Base-by-base conservation (phyloP, 92 coral and sea anemone genomes). In the Zoanthus sociatus region DNA sequence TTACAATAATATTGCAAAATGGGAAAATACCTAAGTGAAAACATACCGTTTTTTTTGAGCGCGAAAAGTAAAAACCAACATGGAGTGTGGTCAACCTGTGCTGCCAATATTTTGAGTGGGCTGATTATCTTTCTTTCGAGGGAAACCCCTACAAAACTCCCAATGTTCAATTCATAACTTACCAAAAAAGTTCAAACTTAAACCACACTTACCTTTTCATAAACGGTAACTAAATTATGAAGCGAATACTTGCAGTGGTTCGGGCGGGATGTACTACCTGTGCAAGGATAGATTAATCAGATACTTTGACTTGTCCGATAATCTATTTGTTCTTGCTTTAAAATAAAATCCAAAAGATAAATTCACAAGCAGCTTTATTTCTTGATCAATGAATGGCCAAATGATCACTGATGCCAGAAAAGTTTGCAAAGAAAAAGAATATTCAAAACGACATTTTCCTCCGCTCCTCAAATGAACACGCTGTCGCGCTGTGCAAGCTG, bases 401-500 rank as follows among this genome's bases (percentile, higher is more conserved):
- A n/a, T n/a, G n/a, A n/a, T n/a, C n/a, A n/a, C n/a, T 18, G 13
- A 67, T 33, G 26, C 13, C 72, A 4, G 26, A 67, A 67, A 67
- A 5, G 12, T 67, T 14, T 18, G 37, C 20, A 20, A 67, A 14
- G 70, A 67, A 18, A 30, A 67, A 30, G 30, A 18, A 12, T 18
- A n/a, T n/a, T n/a, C 33, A 66, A 66, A n/a, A 66, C 0, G 32
- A 67, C 64, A 58, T 18, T 67, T 67, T n/a, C 37, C 26, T 11
- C 7, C 72, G 37, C 32, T 18, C 11, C 72, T 18, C 32, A n/a
- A 67, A n/a, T 67, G 72, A 37, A 20, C 32, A 67, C 72, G 72
- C 72, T 20, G 9, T 12, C 72, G 26, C 79, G 79, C 79, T 48
- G 18, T 76, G 79, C 79, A 50, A 51, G 21, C 79, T 46, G 79